Percentiles rank a stretch among this genome's conserved stretches.
phyloP scores from a whole-genome alignment of 2,888 invertebrate species.

The Oxystoma pomonae region DNA sequence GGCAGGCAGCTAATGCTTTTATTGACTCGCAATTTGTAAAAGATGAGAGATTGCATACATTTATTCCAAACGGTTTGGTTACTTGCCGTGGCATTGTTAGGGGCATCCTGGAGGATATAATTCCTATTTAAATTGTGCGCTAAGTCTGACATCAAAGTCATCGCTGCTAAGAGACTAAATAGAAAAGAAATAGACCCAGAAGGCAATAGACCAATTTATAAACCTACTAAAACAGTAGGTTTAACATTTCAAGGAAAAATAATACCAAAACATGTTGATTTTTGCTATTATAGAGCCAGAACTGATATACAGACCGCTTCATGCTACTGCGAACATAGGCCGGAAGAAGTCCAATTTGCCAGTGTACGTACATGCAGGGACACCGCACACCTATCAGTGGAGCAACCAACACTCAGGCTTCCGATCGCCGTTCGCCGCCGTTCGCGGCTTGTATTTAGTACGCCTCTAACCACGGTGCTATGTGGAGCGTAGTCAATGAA shows the following conservation, averaged over 20 bases:
- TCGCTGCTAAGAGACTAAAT: background rate
- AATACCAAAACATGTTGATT: background rate
- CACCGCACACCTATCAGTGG: no score
- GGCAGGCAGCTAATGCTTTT: background rate
- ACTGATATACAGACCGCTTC: no score
- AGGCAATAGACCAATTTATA: background rate
- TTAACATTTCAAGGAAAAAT: conserved; percentile 1
- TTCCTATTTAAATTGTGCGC: background rate
- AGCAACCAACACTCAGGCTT: no score
- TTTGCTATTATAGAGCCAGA: background rate
- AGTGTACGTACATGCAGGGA: no score
- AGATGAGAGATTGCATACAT: background rate
- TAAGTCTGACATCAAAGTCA: background rate
- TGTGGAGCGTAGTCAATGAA: no score
- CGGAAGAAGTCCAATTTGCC: no score
- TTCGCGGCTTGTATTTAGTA: no score
- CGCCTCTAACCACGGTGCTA: no score
- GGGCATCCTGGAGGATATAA: background rate
- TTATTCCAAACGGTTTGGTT: background rate
- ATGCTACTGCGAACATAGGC: no score
- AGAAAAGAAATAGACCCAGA: background rate
- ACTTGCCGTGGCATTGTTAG: background rate
- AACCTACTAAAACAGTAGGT: background rate
- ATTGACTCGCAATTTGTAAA: background rate
- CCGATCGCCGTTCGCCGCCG: no score